Evolutionary conservation across 2,888 invertebrate species (phyloP).

Genomic region (Chymomyza procnemis): DNA sequence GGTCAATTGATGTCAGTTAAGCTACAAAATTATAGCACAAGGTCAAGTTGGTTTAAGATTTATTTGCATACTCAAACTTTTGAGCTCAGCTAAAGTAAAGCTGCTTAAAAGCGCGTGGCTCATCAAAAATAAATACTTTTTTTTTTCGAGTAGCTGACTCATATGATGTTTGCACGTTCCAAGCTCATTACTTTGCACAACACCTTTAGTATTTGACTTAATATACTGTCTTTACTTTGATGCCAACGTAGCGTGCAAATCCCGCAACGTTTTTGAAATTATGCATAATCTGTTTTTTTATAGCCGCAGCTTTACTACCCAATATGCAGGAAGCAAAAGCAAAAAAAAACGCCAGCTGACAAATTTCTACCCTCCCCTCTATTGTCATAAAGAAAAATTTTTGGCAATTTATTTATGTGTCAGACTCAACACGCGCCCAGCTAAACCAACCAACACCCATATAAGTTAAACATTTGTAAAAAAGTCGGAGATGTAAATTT

Average conservation of each 20-base stretch:
- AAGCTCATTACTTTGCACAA: not conserved
- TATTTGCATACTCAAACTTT: not conserved
- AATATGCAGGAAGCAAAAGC: not conserved
- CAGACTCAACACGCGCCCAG: not conserved
- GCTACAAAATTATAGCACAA: not conserved
- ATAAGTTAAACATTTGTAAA: not conserved
- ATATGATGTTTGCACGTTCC: not conserved
- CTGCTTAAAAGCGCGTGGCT: slow-evolving; percentile 10
- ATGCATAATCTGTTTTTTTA: slow-evolving; percentile 62
- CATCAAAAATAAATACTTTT: not conserved
- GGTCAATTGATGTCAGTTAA: not conserved
- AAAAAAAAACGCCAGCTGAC: not conserved
- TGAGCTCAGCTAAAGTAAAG: not conserved
- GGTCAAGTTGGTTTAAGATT: not conserved
- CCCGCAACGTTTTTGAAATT: slow-evolving; percentile 43
- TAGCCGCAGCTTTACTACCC: slow-evolving; percentile 20
- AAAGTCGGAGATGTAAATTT: not conserved
- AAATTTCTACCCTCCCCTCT: slow-evolving; percentile 23
- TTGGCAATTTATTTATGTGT: slow-evolving; percentile 55
- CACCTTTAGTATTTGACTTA: slow-evolving; percentile 28
- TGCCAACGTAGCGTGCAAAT: slow-evolving; percentile 15
- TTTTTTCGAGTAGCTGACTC: not conserved
- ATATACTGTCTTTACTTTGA: slow-evolving; percentile 31
- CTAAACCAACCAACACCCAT: not conserved
- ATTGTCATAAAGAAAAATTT: slow-evolving; percentile 49